Evolutionary conservation across 2,888 invertebrate species (phyloP).

Genomic region (Monochamus alternatus): DNA sequence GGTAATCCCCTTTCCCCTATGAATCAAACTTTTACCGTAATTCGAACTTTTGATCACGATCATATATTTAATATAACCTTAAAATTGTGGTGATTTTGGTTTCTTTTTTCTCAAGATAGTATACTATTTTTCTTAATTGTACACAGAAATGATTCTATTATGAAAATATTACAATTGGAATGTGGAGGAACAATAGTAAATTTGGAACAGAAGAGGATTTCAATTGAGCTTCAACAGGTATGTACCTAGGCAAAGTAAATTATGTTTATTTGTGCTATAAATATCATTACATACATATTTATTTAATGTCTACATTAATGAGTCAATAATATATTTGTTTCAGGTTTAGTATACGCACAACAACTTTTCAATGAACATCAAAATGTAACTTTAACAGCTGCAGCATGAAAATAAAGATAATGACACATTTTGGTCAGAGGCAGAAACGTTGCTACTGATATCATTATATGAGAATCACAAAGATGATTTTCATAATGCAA

Average conservation of each 20-base stretch:
- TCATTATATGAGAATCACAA: background rate
- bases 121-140: background rate
- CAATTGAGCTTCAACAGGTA: background rate
- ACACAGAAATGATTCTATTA: background rate
- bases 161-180: background rate
- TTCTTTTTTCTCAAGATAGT: background rate
- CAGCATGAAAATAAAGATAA: background rate
- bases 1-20: too few relatives aligned
- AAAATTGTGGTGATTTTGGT: background rate
- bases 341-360: background rate
- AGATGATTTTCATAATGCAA: background rate
- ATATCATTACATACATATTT: background rate
- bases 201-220: background rate
- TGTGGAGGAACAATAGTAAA: background rate
- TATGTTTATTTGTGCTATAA: background rate
- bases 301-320: background rate
- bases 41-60: background rate
- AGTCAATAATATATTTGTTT: background rate
- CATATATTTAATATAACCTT: background rate
- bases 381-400: background rate
- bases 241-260: background rate
- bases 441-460: background rate
- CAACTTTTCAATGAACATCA: background rate
- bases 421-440: background rate
- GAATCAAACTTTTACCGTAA: background rate